Evolutionary conservation across 2,888 invertebrate genomes (phyloP).

Genomic region (Himalopsyche anomala): DNA sequence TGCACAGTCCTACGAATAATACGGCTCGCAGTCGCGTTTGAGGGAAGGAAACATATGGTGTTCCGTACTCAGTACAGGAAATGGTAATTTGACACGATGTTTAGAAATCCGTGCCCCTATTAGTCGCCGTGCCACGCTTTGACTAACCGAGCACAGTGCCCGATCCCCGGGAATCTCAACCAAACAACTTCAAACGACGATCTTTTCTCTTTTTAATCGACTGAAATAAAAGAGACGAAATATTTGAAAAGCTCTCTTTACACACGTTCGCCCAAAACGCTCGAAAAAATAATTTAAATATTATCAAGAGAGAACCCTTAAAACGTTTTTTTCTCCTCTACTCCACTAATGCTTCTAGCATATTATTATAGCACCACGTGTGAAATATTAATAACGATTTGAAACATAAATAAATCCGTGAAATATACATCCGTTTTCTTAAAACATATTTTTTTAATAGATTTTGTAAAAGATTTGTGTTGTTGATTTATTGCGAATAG

Average conservation of each 20-base stretch:
- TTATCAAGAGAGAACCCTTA: conserved; percentile 14
- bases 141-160: conserved; percentile 44
- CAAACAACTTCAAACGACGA: background rate
- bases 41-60: conserved; percentile 59
- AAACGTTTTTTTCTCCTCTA: background rate
- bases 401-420: background rate
- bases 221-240: background rate
- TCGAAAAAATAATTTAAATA: background rate
- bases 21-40: conserved; percentile 34
- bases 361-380: conserved; percentile 4
- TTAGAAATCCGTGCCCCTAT: conserved; percentile 63
- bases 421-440: background rate
- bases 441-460: too few species aligned
- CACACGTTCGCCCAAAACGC: background rate
- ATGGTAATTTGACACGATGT: conserved; percentile 64
- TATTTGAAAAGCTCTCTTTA: background rate
- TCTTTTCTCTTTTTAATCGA: background rate
- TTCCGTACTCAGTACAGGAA: conserved; percentile 56
- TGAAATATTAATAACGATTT: conserved; percentile 6
- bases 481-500: too few species aligned
- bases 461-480: too few species aligned
- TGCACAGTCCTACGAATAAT: background rate
- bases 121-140: conserved; percentile 44
- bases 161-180: background rate
- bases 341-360: conserved; percentile 13